A percentile compares a stretch with the other conserved stretches of the same genome.
These are phyloP conservation scores for Cryptotis parvus DNA, from an alignment of 2,113 vertebrate species.

Conservation along the genomic window DNA sequence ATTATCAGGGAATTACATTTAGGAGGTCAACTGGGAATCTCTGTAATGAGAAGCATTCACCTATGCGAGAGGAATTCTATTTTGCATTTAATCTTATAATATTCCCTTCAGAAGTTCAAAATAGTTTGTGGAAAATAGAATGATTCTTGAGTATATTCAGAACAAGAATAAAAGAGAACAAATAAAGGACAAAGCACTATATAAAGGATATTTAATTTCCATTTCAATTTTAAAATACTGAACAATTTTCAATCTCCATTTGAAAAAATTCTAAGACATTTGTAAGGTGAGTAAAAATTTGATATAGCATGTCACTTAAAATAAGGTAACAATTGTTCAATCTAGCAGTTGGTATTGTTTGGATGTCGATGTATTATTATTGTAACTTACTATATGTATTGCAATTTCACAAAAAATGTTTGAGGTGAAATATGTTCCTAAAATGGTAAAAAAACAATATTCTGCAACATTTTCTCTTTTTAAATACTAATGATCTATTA, in stretches of 20 bases:
- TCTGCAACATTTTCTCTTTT: background rate
- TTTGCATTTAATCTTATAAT: conserved; percentile 89
- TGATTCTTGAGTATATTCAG: conserved; percentile 83
- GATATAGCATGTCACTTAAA: conserved; percentile 11
- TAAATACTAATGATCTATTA: background rate
- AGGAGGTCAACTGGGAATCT: conserved; percentile 87
- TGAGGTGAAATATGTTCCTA: background rate
- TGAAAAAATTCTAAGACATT: conserved; percentile 79
- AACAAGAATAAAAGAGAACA: conserved; percentile 73
- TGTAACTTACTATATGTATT: background rate
- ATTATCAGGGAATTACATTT: conserved; percentile 89
- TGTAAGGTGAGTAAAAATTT: conserved; percentile 66
- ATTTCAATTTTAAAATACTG: conserved; percentile 80
- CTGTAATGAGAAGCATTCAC: conserved; percentile 87
- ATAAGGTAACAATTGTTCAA: conserved; percentile 32
- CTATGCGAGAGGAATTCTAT: conserved; percentile 86
- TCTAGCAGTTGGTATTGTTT: background rate
- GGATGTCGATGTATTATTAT: conserved; percentile 21
- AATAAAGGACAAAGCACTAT: conserved; percentile 83
- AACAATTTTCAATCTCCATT: conserved; percentile 81
- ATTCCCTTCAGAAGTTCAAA: conserved; percentile 87
- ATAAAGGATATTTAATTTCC: conserved; percentile 84
- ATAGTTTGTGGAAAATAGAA: conserved; percentile 86
- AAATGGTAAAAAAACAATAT: conserved; percentile 38
- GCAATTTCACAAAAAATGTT: conserved; percentile 40